phyloP scores from a whole-genome alignment of 2,888 invertebrate genomes.

The Philonicus albiceps region DNA sequence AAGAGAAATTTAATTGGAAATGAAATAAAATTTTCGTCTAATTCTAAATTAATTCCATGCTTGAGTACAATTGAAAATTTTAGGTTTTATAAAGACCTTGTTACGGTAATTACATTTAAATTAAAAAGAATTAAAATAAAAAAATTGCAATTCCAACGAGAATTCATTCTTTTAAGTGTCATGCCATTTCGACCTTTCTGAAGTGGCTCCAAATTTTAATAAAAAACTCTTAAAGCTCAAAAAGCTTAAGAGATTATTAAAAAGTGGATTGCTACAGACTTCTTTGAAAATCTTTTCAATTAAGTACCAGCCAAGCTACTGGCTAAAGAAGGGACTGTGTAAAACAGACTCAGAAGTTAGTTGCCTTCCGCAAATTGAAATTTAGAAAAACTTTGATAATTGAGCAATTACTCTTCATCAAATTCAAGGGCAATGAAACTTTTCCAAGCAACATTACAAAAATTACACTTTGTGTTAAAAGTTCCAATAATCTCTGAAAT shows the following conservation, averaged over 20 bases:
- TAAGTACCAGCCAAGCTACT: no score
- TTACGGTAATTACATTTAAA: no score
- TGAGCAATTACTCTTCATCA: neutral
- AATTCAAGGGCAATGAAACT: neutral
- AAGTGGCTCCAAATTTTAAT: neutral
- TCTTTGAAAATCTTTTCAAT: neutral
- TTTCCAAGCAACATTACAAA: neutral
- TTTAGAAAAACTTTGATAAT: neutral
- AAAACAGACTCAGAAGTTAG: neutral
- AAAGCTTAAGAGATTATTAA: neutral
- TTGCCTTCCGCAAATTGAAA: neutral
- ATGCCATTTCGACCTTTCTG: neutral
- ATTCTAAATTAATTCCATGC: no score
- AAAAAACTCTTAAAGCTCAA: neutral
- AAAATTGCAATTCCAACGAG: no score
- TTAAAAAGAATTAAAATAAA: no score
- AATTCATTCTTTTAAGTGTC: no score
- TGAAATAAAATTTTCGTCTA: no score
- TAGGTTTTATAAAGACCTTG: no score
- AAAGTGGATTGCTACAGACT: neutral
- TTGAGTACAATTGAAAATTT: no score
- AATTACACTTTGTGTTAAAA: neutral
- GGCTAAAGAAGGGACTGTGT: neutral
- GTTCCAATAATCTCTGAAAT: neutral
- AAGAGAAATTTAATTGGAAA: no score